Base-by-base conservation (phyloP, 2,888 invertebrate genomes). In the Spodoptera littoralis region DNA sequence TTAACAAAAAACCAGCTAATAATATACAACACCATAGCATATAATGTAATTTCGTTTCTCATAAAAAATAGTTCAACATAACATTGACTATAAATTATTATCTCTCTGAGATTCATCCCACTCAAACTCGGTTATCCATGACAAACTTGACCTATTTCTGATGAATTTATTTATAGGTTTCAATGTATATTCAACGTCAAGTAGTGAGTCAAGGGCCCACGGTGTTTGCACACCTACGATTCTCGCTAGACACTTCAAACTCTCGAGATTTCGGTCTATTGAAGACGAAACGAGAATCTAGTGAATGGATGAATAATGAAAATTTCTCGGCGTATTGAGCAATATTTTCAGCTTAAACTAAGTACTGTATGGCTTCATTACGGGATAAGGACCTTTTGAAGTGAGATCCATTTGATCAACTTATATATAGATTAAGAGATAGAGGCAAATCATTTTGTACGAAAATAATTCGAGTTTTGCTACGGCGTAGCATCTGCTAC, bases 221-320 rank as follows among this genome's bases (percentile, higher is more conserved):
- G 59, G 78, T 77, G 67, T 78, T 80, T 77, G 66, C 66, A 54
- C 70, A 73, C 61, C 77, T 60, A 77, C 80, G 65, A 65, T 51
- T 70, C 73, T 46, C 59, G 27, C 46, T 58, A 73, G 70, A 66
- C 46, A 47, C 71, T 70, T 55, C 24, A 65, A 60, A 63, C 61
- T 57, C 67, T 77, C 59, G 59, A 74, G 67, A 71, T 42, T 69
- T 64, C 71, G 49, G 63, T 66, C 74, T 59, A 70, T 77, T 61
- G 64, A 53, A 60, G 55, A 61, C 53, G 62, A 44, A 63, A 60
- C 22, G 66, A 60, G 66, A 69, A 59, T 57, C 47, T 64, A 11
- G 51, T 49, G 49, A 59, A 41, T 50, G 44, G 55, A 49, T 51
- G 58, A 50, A 76, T 66, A 65, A 66, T 76, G 50, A 65, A 57